phyloP scores from a whole-genome alignment of 2,797 vertebrate genomes.

The Sus cebifrons region DNA sequence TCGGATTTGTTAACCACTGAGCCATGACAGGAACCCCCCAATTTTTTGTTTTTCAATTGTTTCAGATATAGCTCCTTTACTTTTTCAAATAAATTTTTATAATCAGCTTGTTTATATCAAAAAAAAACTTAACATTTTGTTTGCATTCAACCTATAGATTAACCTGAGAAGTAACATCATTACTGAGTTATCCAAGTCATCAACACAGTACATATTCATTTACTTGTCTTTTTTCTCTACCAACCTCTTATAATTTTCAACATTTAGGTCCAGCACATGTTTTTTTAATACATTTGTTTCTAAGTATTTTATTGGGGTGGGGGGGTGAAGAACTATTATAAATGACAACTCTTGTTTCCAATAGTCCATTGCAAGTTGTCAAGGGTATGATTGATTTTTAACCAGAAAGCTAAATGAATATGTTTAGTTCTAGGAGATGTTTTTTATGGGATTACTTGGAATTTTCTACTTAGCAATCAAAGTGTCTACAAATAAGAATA shows the following conservation, averaged over 20 bases:
- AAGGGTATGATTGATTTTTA: not conserved
- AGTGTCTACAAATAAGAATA: not conserved
- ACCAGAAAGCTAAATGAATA: not conserved
- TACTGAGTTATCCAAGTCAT: not conserved
- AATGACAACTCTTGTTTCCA: not conserved
- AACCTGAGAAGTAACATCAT: not conserved
- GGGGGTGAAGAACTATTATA: not conserved
- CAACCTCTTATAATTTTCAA: not conserved
- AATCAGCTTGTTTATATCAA: not conserved
- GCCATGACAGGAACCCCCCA: too few relatives aligned
- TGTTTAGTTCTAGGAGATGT: not conserved
- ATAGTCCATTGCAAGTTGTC: not conserved
- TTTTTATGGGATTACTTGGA: not conserved
- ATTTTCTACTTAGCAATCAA: not conserved
- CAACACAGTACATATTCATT: not conserved
- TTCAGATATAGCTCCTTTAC: not conserved
- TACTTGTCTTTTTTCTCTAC: not conserved
- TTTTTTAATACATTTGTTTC: conserved; percentile 3
- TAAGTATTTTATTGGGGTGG: not conserved
- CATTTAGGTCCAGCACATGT: not conserved
- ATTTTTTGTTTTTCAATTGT: conserved; percentile 2
- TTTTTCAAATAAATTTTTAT: not conserved
- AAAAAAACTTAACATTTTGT: not conserved
- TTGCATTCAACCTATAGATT: not conserved
- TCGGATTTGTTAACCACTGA: too few relatives aligned